Base-by-base conservation (phyloP, 2,113 vertebrate genomes). In the Lepisosteus oculatus region DNA sequence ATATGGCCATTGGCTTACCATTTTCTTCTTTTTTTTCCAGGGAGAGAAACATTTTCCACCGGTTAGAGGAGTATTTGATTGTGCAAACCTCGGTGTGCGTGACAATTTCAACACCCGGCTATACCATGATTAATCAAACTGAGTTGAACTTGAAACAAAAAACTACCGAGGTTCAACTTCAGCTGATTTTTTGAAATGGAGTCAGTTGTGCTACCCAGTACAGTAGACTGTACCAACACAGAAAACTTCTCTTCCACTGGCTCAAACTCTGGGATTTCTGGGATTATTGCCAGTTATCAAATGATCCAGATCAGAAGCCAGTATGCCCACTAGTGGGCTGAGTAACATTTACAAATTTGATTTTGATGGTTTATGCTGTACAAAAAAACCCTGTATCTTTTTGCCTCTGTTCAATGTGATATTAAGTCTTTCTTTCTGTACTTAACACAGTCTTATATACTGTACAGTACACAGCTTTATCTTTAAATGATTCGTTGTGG, bases 261-360 rank as follows among this genome's bases (percentile, higher is more conserved):
- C 29, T 14, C 67, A 15, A 17, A n/a, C 14, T 1, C 44, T 54
- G 54, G 7, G 8, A 4, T 43, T 57, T 69, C 41, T 57, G 51
- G 67, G 67, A 9, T 42, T 12, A 4, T 12, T 43, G 67, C 67
- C 67, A 69, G 42, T n/a, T 0, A 43, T 15, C 12, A 12, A 17
- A 67, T 54, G 66, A 54, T 47, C 14, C 66, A 67, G 47, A 67
- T 41, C 47, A 3, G 14, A 67, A 41, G 47, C 44, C 66, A 67
- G 14, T 3, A 3, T 17, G 13, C 29, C 12, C 55, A 6, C 68
- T 15, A 42, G 12, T 13, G n/a, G 55, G 13, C 41, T n/a, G 7
- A 61, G 17, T 13, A 57, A 55, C 13, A 43, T 5, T 29, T 6
- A 41, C 29, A 14, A 51, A 54, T 17, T 14, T n/a, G 65, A 69